Percentiles rank a stretch among this genome's conserved stretches.
Conservation (phyloP, 2,888 invertebrate species). For the Sturmia bella region DNA sequence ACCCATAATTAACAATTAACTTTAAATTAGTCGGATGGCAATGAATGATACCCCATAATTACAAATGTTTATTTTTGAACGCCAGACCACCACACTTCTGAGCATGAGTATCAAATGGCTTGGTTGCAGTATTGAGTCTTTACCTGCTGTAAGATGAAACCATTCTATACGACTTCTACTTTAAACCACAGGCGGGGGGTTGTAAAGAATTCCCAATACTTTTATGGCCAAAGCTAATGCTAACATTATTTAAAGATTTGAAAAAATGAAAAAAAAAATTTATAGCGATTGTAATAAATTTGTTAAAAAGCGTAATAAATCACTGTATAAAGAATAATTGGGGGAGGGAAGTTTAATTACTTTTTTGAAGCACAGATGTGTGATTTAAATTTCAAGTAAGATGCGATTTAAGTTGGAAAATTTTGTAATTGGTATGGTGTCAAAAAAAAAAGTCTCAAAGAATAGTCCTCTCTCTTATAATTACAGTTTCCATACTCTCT, state of each 20-base stretch:
- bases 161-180: conserved; percentile 14
- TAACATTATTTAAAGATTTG: neutral
- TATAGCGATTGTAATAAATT: conserved; percentile 42
- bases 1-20: conserved; percentile 68
- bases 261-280: too few species aligned
- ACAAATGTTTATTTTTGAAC: conserved; percentile 22
- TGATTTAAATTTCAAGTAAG: neutral
- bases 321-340: conserved; percentile 8
- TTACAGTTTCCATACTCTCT: neutral
- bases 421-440: too few species aligned
- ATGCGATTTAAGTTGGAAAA: neutral
- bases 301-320: conserved; percentile 43
- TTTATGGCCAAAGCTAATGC: conserved; percentile 18
- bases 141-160: conserved; percentile 25
- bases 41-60: conserved; percentile 58
- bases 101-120: neutral
- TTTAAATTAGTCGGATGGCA: conserved; percentile 53
- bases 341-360: conserved; percentile 19
- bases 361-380: neutral
- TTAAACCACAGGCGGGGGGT: neutral
- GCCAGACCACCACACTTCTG: conserved; percentile 10
- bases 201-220: conserved; percentile 19
- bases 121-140: neutral
- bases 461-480: too few species aligned
- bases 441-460: neutral